phyloP scores from a whole-genome alignment of 2,797 vertebrate species.

The Pitangus sulphuratus region DNA sequence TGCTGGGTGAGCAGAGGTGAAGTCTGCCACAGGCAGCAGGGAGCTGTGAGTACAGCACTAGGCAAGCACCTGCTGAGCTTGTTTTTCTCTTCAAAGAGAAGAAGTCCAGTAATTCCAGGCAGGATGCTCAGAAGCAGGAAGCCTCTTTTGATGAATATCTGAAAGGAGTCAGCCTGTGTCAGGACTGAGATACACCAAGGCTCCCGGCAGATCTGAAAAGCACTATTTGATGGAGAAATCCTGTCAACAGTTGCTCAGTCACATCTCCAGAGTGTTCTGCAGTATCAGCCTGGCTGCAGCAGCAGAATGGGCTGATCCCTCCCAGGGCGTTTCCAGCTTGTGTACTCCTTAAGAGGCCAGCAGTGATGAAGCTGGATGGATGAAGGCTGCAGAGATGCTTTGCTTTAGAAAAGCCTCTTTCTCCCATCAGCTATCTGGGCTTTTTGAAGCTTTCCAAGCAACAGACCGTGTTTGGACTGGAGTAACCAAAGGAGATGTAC shows the following conservation, averaged over 20 bases:
- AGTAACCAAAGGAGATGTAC: background rate
- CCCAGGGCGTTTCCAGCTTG: background rate
- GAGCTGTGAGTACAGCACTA: fast-evolving
- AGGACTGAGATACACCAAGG: background rate
- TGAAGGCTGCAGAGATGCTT: background rate
- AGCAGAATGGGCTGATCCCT: background rate
- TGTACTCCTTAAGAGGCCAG: background rate
- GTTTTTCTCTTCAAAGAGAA: background rate
- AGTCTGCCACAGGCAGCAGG: background rate
- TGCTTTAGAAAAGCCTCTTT: background rate
- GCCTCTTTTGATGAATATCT: background rate
- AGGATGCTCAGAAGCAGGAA: background rate
- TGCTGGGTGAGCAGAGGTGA: background rate
- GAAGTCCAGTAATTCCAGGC: background rate
- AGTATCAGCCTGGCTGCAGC: background rate
- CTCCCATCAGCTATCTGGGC: background rate
- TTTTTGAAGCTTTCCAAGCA: background rate
- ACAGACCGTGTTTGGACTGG: background rate
- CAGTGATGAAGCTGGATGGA: fast-evolving
- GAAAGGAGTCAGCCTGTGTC: background rate
- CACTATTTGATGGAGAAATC: background rate
- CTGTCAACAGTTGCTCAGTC: background rate
- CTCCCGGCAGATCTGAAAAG: background rate
- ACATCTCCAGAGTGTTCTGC: background rate
- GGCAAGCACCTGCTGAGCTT: background rate